A percentile compares a stretch with the other conserved stretches of the same genome.
Evolutionary conservation across 2,888 invertebrate genomes (phyloP).

Genomic region (Tholera decimalis): DNA sequence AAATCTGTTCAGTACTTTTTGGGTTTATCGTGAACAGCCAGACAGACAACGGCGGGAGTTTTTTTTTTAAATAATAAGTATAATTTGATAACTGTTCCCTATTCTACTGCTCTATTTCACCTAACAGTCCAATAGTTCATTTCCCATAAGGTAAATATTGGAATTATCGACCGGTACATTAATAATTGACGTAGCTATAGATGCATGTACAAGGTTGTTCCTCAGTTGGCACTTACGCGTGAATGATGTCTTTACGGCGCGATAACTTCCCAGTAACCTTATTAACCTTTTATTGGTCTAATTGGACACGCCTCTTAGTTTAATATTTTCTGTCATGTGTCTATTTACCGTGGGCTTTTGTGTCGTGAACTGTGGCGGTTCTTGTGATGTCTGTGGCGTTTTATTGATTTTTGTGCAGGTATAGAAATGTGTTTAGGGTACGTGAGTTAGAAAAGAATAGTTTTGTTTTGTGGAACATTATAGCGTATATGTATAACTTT

Average conservation of each 20-base stretch:
- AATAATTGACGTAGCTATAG: slow-evolving; percentile 48
- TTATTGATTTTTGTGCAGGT: slow-evolving; percentile 3
- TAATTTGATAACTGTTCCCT: not conserved
- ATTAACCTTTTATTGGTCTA: slow-evolving; percentile 61
- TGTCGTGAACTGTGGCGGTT: not conserved
- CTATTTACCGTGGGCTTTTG: not conserved
- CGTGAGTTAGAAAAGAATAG: not conserved
- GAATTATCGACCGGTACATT: slow-evolving; percentile 46
- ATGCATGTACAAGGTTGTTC: slow-evolving; percentile 57
- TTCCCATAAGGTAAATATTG: slow-evolving; percentile 11
- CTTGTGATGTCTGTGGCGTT: slow-evolving; percentile 8
- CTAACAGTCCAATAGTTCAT: not conserved
- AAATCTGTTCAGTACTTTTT: no score
- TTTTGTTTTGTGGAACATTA: not conserved
- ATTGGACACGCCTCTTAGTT: slow-evolving; percentile 53
- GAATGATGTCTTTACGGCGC: slow-evolving; percentile 47
- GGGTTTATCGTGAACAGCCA: no score
- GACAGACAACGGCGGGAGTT: no score
- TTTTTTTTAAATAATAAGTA: no score
- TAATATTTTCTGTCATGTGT: slow-evolving; percentile 19
- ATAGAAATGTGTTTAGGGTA: not conserved
- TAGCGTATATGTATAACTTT: no score
- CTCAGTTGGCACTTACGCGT: slow-evolving; percentile 41
- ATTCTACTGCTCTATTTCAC: not conserved
- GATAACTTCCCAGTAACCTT: slow-evolving; percentile 45